These are phyloP conservation scores for Euphonia xanthogaster DNA, from an alignment of 2,797 vertebrate species.

Conservation along the genomic window DNA sequence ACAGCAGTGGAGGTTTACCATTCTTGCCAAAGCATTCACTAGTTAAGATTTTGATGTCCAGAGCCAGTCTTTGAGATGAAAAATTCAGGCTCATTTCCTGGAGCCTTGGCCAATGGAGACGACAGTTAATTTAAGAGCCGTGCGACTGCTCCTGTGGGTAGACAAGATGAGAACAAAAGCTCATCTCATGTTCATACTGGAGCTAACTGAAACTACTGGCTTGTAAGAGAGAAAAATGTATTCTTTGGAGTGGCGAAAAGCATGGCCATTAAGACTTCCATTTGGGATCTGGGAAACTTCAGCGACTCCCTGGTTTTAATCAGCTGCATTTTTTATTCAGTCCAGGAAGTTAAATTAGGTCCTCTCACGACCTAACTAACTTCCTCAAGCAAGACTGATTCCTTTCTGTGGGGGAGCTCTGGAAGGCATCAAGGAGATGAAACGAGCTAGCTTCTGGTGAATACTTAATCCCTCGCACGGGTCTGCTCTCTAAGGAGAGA, in stretches of 20 bases:
- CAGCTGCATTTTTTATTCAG: constrained; percentile 24
- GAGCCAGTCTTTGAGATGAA: neutral
- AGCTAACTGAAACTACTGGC: neutral
- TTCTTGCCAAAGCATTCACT: neutral
- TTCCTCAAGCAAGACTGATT: constrained; percentile 3
- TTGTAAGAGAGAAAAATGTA: neutral
- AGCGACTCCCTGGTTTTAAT: neutral
- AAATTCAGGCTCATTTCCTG: neutral
- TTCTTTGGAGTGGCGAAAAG: neutral
- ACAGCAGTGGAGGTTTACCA: neutral
- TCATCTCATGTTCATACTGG: neutral
- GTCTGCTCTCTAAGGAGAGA: neutral
- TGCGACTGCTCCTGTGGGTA: neutral
- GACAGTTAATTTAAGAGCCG: neutral
- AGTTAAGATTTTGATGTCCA: neutral
- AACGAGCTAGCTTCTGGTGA: neutral
- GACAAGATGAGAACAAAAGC: neutral
- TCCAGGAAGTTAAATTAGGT: neutral
- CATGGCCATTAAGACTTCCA: neutral
- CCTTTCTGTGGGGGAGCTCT: constrained; percentile 19
- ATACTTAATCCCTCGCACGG: neutral
- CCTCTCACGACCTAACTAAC: neutral
- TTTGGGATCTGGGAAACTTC: constrained; percentile 26
- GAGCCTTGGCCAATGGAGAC: neutral
- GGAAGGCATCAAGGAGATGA: constrained; percentile 6